Evolutionary conservation across 2,888 invertebrate species (phyloP).

Genomic region (Emesis furor): DNA sequence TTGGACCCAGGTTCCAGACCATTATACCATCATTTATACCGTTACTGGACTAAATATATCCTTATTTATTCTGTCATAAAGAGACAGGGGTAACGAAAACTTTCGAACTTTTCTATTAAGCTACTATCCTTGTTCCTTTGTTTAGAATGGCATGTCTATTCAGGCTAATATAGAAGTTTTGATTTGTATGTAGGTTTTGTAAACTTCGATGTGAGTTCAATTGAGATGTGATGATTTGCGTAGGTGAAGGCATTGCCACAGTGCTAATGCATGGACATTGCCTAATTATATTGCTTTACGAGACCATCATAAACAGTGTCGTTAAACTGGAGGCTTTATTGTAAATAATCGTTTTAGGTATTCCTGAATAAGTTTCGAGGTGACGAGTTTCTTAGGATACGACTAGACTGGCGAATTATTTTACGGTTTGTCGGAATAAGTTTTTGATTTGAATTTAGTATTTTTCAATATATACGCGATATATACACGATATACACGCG

Average conservation of each 20-base stretch:
- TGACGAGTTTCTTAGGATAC: neutral
- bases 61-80: no score
- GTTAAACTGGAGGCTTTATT: conserved; percentile 72
- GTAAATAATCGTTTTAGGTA: conserved; percentile 2
- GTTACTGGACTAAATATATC: no score
- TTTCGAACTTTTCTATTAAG: no score
- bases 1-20: no score
- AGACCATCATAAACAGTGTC: conserved; percentile 86
- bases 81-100: no score
- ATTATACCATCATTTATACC: no score
- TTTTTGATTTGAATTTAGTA: no score
- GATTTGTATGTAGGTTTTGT: conserved; percentile 60
- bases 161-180: conserved; percentile 7
- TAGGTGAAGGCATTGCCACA: conserved; percentile 86
- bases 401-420: no score
- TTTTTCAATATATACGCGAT: no score
- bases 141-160: conserved; percentile 37
- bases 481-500: no score
- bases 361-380: neutral
- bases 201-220: conserved; percentile 82
- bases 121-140: no score
- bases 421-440: no score
- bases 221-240: conserved; percentile 82
- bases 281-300: conserved; percentile 90
- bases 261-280: conserved; percentile 90